Base-by-base conservation (phyloP, 2,113 vertebrate species). In the Nettapus auritus region DNA sequence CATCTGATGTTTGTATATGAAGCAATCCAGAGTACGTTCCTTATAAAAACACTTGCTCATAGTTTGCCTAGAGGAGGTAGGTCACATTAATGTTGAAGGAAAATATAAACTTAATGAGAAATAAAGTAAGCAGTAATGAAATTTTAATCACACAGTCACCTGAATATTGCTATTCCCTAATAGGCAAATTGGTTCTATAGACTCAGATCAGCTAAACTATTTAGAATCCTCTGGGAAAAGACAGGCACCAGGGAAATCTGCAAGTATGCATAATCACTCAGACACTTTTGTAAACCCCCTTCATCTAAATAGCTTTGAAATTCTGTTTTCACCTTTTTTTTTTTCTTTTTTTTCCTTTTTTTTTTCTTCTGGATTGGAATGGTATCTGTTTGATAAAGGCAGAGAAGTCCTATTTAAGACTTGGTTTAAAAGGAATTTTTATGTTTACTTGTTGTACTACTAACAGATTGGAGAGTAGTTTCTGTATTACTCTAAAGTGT, bases 91-190 rank as follows among this genome's bases (percentile, higher is more conserved):
- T 59, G 59, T 70, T 91, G 82, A 82, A 87, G 74, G 55, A 94
- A 96, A 92, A 88, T 48, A 11, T 82, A 57, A 88, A 70, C 46
- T 82, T 52, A 52, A 62, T 77, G 63, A 83, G 70, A 89, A 82
- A 79, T 67, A 82, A 85, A 91, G 36, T 73, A 82, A 62, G 17
- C 12, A 89, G 36, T 74, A 63, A 88, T 74, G 6, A 80, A 91
- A 86, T 80, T 94, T 94, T 95, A 80, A 67, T 77, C 59, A 36
- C 34, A 48, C 34, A 60, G 5, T 71, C 42, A 29, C 9, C 36
- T 70, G 19, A 85, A 50, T 71, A 62, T 68, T 68, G 44, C 18
- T 82, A 15, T 26, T 52, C 29, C 56, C 84, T 91, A 87, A 52
- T 48, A 42, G 57, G 42, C 25, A 86, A 81, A 62, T 34, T 67